Percentiles rank a stretch among this genome's conserved stretches.
These are phyloP conservation scores for Yponomeuta malinellus DNA, from an alignment of 2,888 invertebrate genomes.

Conservation along the genomic window DNA sequence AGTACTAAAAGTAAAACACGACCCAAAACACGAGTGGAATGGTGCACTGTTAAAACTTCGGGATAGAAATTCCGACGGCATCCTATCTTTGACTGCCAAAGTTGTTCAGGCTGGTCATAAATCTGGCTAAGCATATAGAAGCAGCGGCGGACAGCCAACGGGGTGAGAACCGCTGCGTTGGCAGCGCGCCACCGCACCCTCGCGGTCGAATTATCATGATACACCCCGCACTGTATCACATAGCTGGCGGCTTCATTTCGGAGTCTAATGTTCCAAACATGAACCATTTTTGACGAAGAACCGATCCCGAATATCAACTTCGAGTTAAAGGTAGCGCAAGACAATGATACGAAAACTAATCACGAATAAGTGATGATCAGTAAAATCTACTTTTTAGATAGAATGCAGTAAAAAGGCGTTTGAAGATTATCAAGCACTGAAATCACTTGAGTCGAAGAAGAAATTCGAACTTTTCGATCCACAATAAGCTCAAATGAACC, in stretches of 20 bases:
- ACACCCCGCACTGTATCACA: constrained; percentile 4
- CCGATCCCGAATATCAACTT: neutral
- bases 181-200: constrained; percentile 53
- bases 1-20: neutral
- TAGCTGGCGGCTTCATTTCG: neutral
- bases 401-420: constrained; percentile 12
- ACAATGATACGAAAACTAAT: neutral
- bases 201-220: constrained; percentile 37
- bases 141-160: constrained; percentile 25
- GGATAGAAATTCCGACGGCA: constrained; percentile 15
- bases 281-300: neutral
- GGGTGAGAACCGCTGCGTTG: constrained; percentile 46
- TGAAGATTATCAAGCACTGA: constrained; percentile 13
- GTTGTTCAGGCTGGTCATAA: constrained; percentile 34
- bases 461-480: constrained; percentile 6
- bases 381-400: neutral
- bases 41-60: constrained; percentile 2
- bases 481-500: constrained; percentile 18
- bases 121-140: constrained; percentile 38
- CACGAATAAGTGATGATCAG: neutral
- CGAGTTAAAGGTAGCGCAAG: neutral
- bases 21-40: neutral
- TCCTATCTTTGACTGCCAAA: constrained; percentile 37
- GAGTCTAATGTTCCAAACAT: neutral
- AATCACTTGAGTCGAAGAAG: neutral